Percentiles rank a stretch among this genome's conserved stretches.
Evolutionary conservation across 1,140 invertebrate genomes (phyloP).

Genomic region (Argopecten irradians): DNA sequence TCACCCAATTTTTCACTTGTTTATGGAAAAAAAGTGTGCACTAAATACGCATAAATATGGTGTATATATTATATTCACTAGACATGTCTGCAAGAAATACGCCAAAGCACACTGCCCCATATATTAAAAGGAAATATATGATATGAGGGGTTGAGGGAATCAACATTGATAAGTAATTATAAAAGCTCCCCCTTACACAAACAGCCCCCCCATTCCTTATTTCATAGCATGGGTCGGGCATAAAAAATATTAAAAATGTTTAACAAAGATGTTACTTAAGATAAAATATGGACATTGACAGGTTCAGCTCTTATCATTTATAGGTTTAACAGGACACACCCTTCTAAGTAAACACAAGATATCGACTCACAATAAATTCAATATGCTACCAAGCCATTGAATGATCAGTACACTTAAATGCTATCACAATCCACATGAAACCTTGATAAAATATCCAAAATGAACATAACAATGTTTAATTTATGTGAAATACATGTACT

Average conservation of each 20-base stretch:
- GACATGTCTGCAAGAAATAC: too few relatives aligned
- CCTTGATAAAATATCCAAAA: not conserved
- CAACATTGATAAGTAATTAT: too few relatives aligned
- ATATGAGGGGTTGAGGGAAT: too few relatives aligned
- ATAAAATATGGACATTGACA: not conserved
- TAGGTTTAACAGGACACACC: slow-evolving; percentile 9
- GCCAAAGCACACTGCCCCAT: too few relatives aligned
- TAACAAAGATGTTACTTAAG: not conserved
- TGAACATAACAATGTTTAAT: not conserved
- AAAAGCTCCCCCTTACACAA: not conserved
- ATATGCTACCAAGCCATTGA: not conserved
- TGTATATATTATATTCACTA: too few relatives aligned
- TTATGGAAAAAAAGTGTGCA: too few relatives aligned
- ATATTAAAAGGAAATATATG: too few relatives aligned
- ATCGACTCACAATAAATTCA: not conserved
- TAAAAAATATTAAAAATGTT: too few relatives aligned
- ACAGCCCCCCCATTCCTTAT: not conserved
- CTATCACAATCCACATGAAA: not conserved
- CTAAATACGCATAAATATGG: too few relatives aligned
- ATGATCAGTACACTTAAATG: not conserved
- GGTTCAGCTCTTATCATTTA: not conserved
- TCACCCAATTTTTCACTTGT: too few relatives aligned
- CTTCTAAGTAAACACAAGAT: not conserved
- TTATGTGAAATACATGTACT: not conserved
- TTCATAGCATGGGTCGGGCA: too few relatives aligned